Evolutionary conservation across 2,888 invertebrate genomes (phyloP).

Genomic region (Crossocerus cetratus): DNA sequence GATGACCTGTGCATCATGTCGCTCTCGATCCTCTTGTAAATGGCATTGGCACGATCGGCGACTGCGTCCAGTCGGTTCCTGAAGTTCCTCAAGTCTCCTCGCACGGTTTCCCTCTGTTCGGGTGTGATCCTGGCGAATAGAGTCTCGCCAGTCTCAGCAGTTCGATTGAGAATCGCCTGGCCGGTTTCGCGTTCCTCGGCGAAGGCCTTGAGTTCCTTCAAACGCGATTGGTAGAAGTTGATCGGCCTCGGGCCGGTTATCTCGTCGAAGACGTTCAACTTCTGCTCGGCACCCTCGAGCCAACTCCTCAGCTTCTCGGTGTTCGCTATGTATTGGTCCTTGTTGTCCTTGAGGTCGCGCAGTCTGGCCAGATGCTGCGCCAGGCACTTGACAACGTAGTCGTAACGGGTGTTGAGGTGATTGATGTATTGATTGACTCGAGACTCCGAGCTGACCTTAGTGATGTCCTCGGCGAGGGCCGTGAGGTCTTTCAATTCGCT

Average conservation of each 20-base stretch:
- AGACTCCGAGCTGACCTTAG: slow-evolving; percentile 89
- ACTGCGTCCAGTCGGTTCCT: slow-evolving; percentile 91
- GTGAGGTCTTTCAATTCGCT: slow-evolving; percentile 83
- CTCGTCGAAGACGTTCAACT: slow-evolving; percentile 85
- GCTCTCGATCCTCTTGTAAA: slow-evolving; percentile 92
- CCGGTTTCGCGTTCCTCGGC: slow-evolving; percentile 88
- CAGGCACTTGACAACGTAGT: slow-evolving; percentile 85
- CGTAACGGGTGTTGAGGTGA: slow-evolving; percentile 87
- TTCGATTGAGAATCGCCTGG: slow-evolving; percentile 86
- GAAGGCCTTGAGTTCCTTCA: slow-evolving; percentile 87
- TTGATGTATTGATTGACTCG: slow-evolving; percentile 88
- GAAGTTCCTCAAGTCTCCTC: slow-evolving; percentile 88
- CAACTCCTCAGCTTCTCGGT: slow-evolving; percentile 86
- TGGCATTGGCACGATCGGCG: slow-evolving; percentile 89
- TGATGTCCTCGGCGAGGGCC: slow-evolving; percentile 84
- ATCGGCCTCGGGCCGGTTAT: slow-evolving; percentile 89
- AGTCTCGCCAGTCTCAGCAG: slow-evolving; percentile 92
- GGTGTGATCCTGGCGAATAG: slow-evolving; percentile 92
- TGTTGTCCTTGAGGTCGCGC: slow-evolving; percentile 84
- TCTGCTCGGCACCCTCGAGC: slow-evolving; percentile 86
- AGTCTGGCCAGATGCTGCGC: slow-evolving; percentile 85
- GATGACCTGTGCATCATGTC: slow-evolving; percentile 93
- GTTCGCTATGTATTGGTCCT: slow-evolving; percentile 83
- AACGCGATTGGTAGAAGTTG: slow-evolving; percentile 81
- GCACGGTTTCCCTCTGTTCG: slow-evolving; percentile 90